These are phyloP conservation scores for Pediacus dermestoides DNA, from an alignment of 2,888 invertebrate species.

Conservation along the genomic window DNA sequence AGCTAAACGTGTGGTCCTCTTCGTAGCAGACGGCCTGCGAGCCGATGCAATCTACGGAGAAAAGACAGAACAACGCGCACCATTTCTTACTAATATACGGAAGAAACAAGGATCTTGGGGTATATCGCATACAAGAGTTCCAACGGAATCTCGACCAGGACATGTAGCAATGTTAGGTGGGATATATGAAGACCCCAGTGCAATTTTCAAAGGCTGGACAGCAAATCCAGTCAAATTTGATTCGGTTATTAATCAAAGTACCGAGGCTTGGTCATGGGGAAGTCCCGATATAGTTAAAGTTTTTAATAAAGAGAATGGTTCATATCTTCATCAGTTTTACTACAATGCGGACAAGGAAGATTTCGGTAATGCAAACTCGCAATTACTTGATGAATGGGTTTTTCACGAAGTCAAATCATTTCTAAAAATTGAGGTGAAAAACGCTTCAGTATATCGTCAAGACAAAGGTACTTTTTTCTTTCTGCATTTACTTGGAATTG, in stretches of 20 bases:
- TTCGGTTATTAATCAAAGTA: slow-evolving; percentile 88
- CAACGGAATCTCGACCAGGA: slow-evolving; percentile 96
- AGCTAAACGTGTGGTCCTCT: slow-evolving; percentile 78
- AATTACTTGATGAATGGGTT: slow-evolving; percentile 84
- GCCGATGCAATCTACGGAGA: slow-evolving; percentile 54
- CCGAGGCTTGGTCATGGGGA: slow-evolving; percentile 88
- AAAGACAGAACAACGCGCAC: slow-evolving; percentile 24
- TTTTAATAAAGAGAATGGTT: slow-evolving; percentile 69
- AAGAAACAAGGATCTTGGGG: slow-evolving; percentile 67
- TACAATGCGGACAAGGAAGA: slow-evolving; percentile 70
- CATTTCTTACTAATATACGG: slow-evolving; percentile 42
- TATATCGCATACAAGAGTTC: slow-evolving; percentile 85
- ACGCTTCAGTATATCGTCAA: slow-evolving; percentile 38
- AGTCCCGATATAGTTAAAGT: slow-evolving; percentile 92
- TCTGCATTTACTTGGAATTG: slow-evolving; percentile 89
- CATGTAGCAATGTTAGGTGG: slow-evolving; percentile 95
- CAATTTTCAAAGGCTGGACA: slow-evolving; percentile 94
- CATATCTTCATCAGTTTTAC: slow-evolving; percentile 53
- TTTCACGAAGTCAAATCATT: slow-evolving; percentile 71
- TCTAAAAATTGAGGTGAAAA: slow-evolving; percentile 48
- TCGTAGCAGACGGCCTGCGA: slow-evolving; percentile 90
- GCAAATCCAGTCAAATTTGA: slow-evolving; percentile 97
- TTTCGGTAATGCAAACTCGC: slow-evolving; percentile 60
- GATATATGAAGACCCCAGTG: slow-evolving; percentile 97
- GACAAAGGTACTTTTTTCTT: slow-evolving; percentile 71